Evolutionary conservation across 2,888 invertebrate genomes (phyloP), one percentile per base, ranked within the genome.

Genomic region (Camponotus fellah): DNA sequence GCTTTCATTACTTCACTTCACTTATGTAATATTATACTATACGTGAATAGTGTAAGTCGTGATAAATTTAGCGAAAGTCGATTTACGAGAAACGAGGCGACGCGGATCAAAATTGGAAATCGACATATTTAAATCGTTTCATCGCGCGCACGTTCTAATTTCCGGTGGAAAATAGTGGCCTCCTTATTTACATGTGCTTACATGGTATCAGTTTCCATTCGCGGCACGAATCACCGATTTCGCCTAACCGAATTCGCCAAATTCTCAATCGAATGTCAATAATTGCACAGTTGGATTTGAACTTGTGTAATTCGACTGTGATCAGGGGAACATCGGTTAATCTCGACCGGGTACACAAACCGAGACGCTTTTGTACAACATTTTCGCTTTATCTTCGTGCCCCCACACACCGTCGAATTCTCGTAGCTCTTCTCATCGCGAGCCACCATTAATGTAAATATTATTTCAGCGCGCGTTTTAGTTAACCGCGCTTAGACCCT

Each of bases 261-360:
- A 90, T 86, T 91, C 87, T 85, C 91, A 84, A 90, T 88, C 85
- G 86, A 87, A 91, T 88, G 87, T 90, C 89, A 89, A 90, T 90
- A 91, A 90, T 91, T 88, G 85, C 88, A 84, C 84, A 82, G 82
- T 75, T 75, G 82, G 32, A 72, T 85, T 85, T 83, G 82, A 84
- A 77, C 81, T 79, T 56, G 75, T 85, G 84, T 90, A 88, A 88
- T 87, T 87, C 87, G 87, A 69, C 86, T 76, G 83, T 82, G 87
- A 90, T 87, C 87, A 79, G 83, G 60, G 37, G 34, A 86, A 81
- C 84, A 83, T 82, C 84, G 85, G 71, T 85, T 86, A 85, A 85
- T 86, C 77, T 85, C 79, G 43, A 81, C 69, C 77, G 43, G 66
- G 60, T 82, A 82, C 77, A 82, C 65, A 66, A 49, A 53, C 60